Percentiles rank a stretch among this genome's conserved stretches.
Conservation (phyloP, 2,888 invertebrate species). For the Stenichneumon culpator region DNA sequence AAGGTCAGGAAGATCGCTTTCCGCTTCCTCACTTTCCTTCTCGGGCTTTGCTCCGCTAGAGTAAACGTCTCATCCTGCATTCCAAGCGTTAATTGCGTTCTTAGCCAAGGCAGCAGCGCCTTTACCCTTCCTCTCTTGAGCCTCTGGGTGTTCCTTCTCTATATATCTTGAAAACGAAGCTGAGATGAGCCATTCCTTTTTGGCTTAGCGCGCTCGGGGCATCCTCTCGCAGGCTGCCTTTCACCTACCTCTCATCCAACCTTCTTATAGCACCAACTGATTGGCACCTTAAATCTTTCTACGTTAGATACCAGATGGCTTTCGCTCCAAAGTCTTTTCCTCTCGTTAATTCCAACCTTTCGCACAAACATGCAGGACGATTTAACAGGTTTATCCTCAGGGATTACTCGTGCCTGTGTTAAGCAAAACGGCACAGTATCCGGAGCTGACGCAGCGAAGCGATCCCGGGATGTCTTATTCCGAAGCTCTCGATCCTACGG, state of each 20-base stretch:
- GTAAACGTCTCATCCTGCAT: slow-evolving; percentile 67
- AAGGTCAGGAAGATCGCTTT: slow-evolving; percentile 65
- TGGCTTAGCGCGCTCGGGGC: slow-evolving; percentile 14
- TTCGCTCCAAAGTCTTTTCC: slow-evolving; percentile 11
- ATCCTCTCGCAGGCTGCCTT: slow-evolving; percentile 30
- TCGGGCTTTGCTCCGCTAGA: slow-evolving; percentile 23
- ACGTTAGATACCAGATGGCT: slow-evolving; percentile 4
- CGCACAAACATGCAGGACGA: slow-evolving; percentile 10
- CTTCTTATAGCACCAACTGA: slow-evolving; percentile 44
- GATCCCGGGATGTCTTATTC: slow-evolving; percentile 13
- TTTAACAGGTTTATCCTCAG: background rate
- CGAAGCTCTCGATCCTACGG: slow-evolving; percentile 10
- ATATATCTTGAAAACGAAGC: slow-evolving; percentile 16
- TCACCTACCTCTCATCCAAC: slow-evolving; percentile 28
- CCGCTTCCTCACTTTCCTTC: slow-evolving; percentile 44
- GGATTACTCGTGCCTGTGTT: background rate
- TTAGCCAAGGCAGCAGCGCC: slow-evolving; percentile 56
- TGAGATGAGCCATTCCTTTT: slow-evolving; percentile 23
- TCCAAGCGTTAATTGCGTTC: slow-evolving; percentile 70
- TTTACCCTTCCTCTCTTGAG: slow-evolving; percentile 19
- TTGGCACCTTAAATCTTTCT: slow-evolving; percentile 36
- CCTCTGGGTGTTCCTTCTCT: slow-evolving; percentile 34
- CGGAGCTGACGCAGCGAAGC: background rate
- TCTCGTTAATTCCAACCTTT: slow-evolving; percentile 13
- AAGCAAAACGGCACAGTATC: background rate